These are phyloP conservation scores for Oncorhynchus keta DNA, from an alignment of 2,113 vertebrate genomes.

Conservation along the genomic window DNA sequence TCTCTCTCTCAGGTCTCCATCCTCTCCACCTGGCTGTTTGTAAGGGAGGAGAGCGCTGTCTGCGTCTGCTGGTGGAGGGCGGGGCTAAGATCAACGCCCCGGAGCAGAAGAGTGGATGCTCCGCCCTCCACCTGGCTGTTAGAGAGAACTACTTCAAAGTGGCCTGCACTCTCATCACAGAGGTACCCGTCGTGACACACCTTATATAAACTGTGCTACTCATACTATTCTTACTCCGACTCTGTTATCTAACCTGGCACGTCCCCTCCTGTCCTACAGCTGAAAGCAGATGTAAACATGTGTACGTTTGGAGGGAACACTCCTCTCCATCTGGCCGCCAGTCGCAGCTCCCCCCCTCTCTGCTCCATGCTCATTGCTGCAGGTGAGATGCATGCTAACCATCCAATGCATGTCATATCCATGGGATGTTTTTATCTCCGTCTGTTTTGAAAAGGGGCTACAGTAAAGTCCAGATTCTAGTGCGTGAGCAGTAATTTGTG, in stretches of 20 bases:
- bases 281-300: conserved; percentile 86
- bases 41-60: conserved; percentile 79
- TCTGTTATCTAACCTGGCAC: neutral
- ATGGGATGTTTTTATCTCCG: too few relatives aligned
- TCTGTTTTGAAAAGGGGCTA: too few relatives aligned
- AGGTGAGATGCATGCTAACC: conserved; percentile 65
- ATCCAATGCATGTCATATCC: too few relatives aligned
- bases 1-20: conserved; percentile 75
- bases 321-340: conserved; percentile 88
- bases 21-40: conserved; percentile 90
- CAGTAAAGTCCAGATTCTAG: too few relatives aligned
- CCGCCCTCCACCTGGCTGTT: conserved; percentile 87
- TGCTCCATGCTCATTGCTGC: conserved; percentile 92
- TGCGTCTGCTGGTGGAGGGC: conserved; percentile 84
- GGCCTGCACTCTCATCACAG: conserved; percentile 86
- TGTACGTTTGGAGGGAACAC: conserved; percentile 90
- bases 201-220: neutral
- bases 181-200: conserved; percentile 69
- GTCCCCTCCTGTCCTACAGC: conserved; percentile 60
- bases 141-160: conserved; percentile 88
- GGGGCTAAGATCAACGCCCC: conserved; percentile 85
- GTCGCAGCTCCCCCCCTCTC: conserved; percentile 86
- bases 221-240: neutral
- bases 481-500: too few relatives aligned
- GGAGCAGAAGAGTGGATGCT: conserved; percentile 88